These are phyloP conservation scores for Balanococcus diminutus DNA, from an alignment of 2,888 invertebrate genomes.

Conservation along the genomic window DNA sequence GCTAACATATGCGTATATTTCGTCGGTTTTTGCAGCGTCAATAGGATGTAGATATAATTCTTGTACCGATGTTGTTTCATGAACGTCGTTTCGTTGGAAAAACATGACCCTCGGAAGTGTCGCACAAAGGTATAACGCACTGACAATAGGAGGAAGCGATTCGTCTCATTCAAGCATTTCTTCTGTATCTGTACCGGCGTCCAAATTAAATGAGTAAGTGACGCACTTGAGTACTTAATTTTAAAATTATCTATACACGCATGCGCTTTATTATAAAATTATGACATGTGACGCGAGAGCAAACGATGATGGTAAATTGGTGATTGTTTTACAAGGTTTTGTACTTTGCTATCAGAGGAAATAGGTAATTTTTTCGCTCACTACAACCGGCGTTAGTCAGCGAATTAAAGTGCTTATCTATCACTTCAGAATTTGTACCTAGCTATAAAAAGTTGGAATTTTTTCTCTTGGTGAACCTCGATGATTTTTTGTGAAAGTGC, in stretches of 20 bases:
- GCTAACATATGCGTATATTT: constrained; percentile 10
- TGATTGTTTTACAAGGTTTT: too few species aligned
- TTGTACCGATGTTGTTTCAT: background rate
- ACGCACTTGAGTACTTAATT: constrained; percentile 38
- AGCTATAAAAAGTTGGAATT: too few species aligned
- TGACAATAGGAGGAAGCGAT: constrained; percentile 5
- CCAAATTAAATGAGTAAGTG: constrained; percentile 43
- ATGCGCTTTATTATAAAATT: background rate
- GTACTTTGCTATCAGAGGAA: too few species aligned
- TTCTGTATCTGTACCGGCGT: constrained; percentile 7
- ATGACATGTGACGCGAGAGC: constrained; percentile 1
- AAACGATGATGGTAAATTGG: background rate
- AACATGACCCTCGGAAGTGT: constrained; percentile 43
- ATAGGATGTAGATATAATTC: too few species aligned
- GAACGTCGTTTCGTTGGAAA: background rate
- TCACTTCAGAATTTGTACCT: too few species aligned
- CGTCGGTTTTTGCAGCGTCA: background rate
- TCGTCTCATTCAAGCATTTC: constrained; percentile 23
- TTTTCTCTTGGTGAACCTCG: too few species aligned
- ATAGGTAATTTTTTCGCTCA: too few species aligned
- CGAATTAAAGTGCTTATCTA: too few species aligned
- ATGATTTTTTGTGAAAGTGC: too few species aligned
- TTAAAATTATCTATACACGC: constrained; percentile 11
- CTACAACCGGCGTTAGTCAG: too few species aligned
- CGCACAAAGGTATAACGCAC: background rate